A percentile compares a stretch with the other conserved stretches of the same genome.
These are phyloP conservation scores for Monopterus albus DNA, from an alignment of 2,113 vertebrate genomes.

Conservation along the genomic window DNA sequence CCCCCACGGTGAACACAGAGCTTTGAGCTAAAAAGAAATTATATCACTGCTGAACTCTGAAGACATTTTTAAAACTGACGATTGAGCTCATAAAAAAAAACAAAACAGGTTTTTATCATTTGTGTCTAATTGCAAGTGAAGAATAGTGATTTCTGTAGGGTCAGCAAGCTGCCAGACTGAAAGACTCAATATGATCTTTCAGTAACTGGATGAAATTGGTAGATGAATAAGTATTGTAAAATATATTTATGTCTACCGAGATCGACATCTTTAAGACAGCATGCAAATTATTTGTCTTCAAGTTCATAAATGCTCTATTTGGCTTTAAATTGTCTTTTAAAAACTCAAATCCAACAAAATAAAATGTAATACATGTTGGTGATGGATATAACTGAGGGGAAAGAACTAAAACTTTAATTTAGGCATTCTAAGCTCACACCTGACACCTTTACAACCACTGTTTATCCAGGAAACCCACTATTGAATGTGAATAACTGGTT, in stretches of 20 bases:
- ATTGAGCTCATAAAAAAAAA: slow-evolving; percentile 21
- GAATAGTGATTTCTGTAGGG: neutral
- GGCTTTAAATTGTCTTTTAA: neutral
- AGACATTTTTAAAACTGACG: slow-evolving; percentile 18
- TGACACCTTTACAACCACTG: neutral
- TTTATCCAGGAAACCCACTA: neutral
- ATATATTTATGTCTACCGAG: too few species aligned
- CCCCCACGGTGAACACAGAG: slow-evolving; percentile 4
- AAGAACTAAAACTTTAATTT: neutral
- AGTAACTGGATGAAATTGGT: neutral
- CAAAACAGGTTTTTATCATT: slow-evolving; percentile 1
- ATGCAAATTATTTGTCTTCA: too few species aligned
- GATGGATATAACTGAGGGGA: neutral
- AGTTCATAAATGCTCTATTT: neutral
- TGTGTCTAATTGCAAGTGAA: neutral
- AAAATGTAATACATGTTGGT: too few species aligned
- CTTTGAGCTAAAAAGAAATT: slow-evolving; percentile 31
- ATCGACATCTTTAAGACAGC: too few species aligned
- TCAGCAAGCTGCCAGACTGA: neutral
- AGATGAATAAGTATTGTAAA: neutral
- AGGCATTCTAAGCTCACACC: neutral
- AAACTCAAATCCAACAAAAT: too few species aligned
- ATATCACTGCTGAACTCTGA: slow-evolving; percentile 11
- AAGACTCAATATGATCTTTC: neutral
- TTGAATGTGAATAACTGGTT: neutral